phyloP scores from a whole-genome alignment of 1,140 invertebrate genomes.

The Drosophila teissieri region DNA sequence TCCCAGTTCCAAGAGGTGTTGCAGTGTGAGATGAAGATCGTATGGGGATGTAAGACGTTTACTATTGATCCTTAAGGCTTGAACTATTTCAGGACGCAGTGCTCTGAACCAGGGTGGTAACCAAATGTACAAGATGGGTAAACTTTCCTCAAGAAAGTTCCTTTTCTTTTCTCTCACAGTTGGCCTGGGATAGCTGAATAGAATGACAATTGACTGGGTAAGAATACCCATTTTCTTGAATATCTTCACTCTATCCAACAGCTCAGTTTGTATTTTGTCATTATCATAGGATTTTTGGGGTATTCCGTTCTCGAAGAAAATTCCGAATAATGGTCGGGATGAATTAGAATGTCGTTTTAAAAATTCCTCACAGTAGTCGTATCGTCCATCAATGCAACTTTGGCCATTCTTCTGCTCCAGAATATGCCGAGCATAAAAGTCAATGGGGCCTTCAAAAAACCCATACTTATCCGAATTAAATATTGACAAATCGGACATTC shows the following conservation, averaged over 20 bases:
- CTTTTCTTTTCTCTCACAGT: constrained; percentile 90
- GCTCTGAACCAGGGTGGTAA: constrained; percentile 90
- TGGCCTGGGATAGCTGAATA: constrained; percentile 94
- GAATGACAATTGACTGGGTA: constrained; percentile 89
- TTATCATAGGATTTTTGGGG: constrained; percentile 85
- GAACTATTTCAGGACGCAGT: constrained; percentile 87
- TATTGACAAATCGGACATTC: constrained; percentile 89
- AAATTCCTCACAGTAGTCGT: constrained; percentile 86
- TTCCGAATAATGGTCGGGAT: constrained; percentile 87
- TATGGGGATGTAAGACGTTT: constrained; percentile 92
- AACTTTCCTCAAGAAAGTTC: constrained; percentile 92
- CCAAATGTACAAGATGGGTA: constrained; percentile 92
- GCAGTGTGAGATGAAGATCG: constrained; percentile 90
- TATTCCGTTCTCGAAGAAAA: constrained; percentile 91
- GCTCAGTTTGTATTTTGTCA: not conserved
- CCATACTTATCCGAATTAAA: constrained; percentile 92
- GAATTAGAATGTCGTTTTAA: constrained; percentile 85
- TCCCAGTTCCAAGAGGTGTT: constrained; percentile 80
- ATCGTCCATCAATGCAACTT: constrained; percentile 71
- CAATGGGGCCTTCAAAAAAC: constrained; percentile 90
- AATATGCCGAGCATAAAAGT: constrained; percentile 92
- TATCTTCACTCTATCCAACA: constrained; percentile 86
- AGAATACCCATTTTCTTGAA: constrained; percentile 86
- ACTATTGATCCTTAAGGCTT: constrained; percentile 89
- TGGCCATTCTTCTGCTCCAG: constrained; percentile 87